Evolutionary conservation across 1,140 invertebrate genomes (phyloP), one percentile per base, ranked within the genome.

Genomic region (Drosophila obscura): DNA sequence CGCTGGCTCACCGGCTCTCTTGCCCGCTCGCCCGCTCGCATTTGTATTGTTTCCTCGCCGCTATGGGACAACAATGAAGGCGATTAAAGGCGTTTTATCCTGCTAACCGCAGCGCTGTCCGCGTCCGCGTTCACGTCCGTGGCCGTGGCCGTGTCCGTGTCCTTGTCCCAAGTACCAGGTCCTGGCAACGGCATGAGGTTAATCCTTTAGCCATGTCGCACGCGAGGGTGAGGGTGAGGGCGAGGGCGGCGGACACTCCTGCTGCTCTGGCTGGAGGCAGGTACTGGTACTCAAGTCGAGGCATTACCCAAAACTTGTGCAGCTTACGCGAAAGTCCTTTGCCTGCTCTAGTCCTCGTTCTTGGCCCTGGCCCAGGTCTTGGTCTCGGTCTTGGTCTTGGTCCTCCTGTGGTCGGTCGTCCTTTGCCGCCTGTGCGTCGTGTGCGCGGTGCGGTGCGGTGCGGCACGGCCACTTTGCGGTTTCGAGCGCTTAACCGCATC

Each of bases 141-240:
- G 60, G 19, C 19, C 19, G 19, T 19, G 1, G 61, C 8, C 28
- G 0, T 11, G 31, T 39, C 35, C 35, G 35, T 39, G 35, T 39
- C 35, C 35, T 11, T 39, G 35, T 39, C 11, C 35, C 35, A 39
- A 39, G 35, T 13, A 9, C 35, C 11, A 13, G 3, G 9, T 39
- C 35, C 35, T 13, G 35, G 35, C 35, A 39, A 39, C 35, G 82
- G 80, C 79, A 87, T 90, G 82, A 77, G 87, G 76, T 87, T 90
- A 90, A 90, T 90, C 87, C 87, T 87, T 90, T 90, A 69, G 87
- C 87, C 75, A 88, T 80, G 73, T 88, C 77, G 83, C 76, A 71
- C 79, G 75, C 79, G 59, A 69, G 48, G 56, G 67, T 51, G 67
- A 50, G 67, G 50, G 48, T 41, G 72, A 73, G 51, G 51, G 53